These are phyloP conservation scores for Acyrthosiphon pisum DNA, from an alignment of 1,140 invertebrate species.

Conservation along the genomic window DNA sequence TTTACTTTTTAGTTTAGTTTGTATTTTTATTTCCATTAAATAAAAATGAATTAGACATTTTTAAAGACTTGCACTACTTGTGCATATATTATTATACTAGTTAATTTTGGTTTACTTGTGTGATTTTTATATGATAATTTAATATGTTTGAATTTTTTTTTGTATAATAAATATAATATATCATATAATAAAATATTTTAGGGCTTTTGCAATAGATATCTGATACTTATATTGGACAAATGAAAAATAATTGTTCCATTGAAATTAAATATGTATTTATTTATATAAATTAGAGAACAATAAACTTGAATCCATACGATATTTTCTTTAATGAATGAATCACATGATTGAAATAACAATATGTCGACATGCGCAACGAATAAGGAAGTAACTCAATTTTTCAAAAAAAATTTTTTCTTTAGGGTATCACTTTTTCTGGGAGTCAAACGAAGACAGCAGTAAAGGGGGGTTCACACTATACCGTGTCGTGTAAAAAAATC, in stretches of 20 bases:
- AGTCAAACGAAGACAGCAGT: no score
- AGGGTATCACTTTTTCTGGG: no score
- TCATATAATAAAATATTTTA: neutral
- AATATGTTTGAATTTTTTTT: slow-evolving; percentile 17
- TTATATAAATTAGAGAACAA: slow-evolving; percentile 13
- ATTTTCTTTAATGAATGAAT: slow-evolving; percentile 13
- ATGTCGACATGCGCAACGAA: no score
- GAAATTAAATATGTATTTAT: neutral
- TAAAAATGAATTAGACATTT: slow-evolving; percentile 42
- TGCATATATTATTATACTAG: slow-evolving; percentile 38
- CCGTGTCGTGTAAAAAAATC: no score
- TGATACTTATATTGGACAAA: slow-evolving; percentile 2
- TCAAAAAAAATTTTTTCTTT: no score
- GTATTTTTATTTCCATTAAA: slow-evolving; percentile 48
- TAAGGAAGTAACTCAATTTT: no score
- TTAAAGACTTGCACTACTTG: slow-evolving; percentile 30
- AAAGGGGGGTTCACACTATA: no score
- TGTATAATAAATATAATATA: slow-evolving; percentile 5
- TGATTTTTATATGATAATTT: slow-evolving; percentile 52
- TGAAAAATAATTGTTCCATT: neutral
- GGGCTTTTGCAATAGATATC: slow-evolving; percentile 39
- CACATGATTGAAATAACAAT: neutral
- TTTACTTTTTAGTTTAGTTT: slow-evolving; percentile 48
- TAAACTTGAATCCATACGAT: neutral
- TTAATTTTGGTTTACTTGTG: slow-evolving; percentile 37